Percentiles rank a stretch among this genome's conserved stretches.
These are phyloP conservation scores for Heloderma charlesbogerti DNA, from an alignment of 2,113 vertebrate species.

Conservation along the genomic window DNA sequence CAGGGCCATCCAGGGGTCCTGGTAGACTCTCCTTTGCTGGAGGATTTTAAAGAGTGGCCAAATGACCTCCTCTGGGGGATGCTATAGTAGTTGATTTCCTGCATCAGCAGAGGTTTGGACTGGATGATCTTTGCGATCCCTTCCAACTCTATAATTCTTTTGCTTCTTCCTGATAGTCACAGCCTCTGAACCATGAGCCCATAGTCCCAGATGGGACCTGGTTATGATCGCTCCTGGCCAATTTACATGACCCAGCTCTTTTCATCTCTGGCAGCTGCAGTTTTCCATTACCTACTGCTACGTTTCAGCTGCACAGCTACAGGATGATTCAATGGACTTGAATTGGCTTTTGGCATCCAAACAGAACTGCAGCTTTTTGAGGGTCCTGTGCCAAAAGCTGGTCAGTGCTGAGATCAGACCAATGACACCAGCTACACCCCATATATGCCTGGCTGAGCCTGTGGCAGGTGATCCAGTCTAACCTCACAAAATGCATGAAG, in stretches of 20 bases:
- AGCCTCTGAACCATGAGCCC: too few species aligned
- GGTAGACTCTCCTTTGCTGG: neutral
- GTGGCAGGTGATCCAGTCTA: neutral
- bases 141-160: neutral
- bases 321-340: neutral
- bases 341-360: neutral
- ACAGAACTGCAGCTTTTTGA: neutral
- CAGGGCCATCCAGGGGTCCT: too few species aligned
- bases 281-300: neutral
- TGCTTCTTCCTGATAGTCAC: neutral
- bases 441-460: too few species aligned
- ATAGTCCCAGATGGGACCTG: neutral
- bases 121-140: neutral
- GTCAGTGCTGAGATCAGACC: neutral
- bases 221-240: neutral
- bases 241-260: neutral
- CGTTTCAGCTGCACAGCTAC: neutral
- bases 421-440: neutral
- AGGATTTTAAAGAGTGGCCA: neutral
- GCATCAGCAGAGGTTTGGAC: neutral
- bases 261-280: neutral
- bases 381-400: neutral
- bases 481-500: neutral
- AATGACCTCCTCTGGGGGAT: neutral
- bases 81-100: neutral